Conservation (phyloP, 1,140 invertebrate genomes). For the Drosophila sproati region DNA sequence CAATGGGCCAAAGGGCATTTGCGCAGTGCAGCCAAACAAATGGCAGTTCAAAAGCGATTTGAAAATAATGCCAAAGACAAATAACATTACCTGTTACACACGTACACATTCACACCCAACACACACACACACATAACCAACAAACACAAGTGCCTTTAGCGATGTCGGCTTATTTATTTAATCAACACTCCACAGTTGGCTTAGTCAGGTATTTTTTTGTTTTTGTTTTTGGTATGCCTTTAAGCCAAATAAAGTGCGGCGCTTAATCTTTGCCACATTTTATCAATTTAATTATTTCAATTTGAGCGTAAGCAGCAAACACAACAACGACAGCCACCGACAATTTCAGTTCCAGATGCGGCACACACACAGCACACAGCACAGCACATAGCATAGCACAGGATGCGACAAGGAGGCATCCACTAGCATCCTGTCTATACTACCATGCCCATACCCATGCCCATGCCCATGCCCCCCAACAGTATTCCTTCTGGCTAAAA, state of each 20-base stretch:
- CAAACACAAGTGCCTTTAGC: constrained; percentile 47
- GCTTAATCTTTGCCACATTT: constrained; percentile 83
- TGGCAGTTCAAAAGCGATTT: constrained; percentile 76
- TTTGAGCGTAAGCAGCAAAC: constrained; percentile 76
- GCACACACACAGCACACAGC: constrained; percentile 27
- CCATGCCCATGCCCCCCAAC: not conserved
- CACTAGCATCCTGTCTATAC: constrained; percentile 50
- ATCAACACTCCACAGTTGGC: constrained; percentile 82
- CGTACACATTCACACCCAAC: constrained; percentile 17
- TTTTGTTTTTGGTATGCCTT: constrained; percentile 62
- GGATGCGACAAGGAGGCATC: constrained; percentile 28
- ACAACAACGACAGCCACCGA: constrained; percentile 62
- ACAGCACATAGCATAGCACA: constrained; percentile 10
- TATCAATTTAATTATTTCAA: constrained; percentile 84
- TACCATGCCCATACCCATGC: constrained; percentile 17
- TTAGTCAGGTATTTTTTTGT: constrained; percentile 55
- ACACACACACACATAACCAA: constrained; percentile 10
- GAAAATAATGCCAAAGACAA: constrained; percentile 82
- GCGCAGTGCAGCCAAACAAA: constrained; percentile 58
- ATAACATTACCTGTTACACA: constrained; percentile 79
- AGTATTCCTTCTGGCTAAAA: constrained; percentile 77
- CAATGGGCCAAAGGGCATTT: constrained; percentile 45
- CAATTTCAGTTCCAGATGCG: constrained; percentile 67
- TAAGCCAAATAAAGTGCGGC: constrained; percentile 81
- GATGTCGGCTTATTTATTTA: constrained; percentile 79